A percentile compares a stretch with the other conserved stretches of the same genome.
Conservation (phyloP, 2,888 invertebrate genomes). For the Drosophila peninsularis region DNA sequence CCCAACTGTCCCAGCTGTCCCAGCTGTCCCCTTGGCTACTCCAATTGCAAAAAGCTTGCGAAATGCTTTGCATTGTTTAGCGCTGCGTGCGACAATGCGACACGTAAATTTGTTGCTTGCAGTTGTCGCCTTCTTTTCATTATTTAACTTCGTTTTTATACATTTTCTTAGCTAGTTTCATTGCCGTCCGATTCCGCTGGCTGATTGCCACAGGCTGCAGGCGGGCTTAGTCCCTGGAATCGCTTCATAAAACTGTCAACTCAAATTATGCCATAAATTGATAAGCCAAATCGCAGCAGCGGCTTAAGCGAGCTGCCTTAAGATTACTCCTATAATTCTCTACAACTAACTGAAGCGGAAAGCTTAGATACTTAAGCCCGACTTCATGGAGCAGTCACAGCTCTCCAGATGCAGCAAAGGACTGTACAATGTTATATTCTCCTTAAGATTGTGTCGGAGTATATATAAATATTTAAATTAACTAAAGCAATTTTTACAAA, state of each 20-base stretch:
- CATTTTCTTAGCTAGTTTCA: conserved; percentile 35
- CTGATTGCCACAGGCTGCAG: conserved; percentile 49
- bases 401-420: too few species aligned
- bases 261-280: conserved; percentile 73
- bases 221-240: conserved; percentile 43
- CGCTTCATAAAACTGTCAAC: conserved; percentile 56
- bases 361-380: background rate
- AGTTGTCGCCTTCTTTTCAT: background rate
- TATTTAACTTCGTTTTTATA: background rate
- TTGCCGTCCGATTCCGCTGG: conserved; percentile 51
- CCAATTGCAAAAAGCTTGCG: conserved; percentile 67
- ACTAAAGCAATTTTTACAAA: too few species aligned
- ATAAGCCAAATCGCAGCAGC: conserved; percentile 53
- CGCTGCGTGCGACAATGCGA: conserved; percentile 33
- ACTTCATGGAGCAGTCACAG: background rate
- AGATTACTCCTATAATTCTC: background rate
- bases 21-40: conserved; percentile 43
- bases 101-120: conserved; percentile 52
- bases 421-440: background rate
- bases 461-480: too few species aligned
- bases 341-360: background rate
- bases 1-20: conserved; percentile 31
- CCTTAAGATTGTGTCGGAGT: too few species aligned
- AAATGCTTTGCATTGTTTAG: conserved; percentile 68
- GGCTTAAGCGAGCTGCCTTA: conserved; percentile 5